Base-by-base conservation (phyloP, 2,888 invertebrate genomes). In the Cryptocephalus moraei region DNA sequence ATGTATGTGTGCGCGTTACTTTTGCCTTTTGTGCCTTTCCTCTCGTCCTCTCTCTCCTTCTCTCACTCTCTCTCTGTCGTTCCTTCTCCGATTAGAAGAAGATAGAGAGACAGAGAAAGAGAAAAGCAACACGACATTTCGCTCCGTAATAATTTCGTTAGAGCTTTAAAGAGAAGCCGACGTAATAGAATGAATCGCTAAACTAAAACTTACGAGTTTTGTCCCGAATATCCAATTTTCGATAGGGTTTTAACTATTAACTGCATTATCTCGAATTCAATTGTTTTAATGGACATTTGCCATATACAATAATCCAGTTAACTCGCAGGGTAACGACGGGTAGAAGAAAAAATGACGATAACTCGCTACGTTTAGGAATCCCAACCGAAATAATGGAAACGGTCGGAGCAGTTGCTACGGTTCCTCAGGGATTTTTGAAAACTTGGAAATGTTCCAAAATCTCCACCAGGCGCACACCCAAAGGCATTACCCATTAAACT, bases 211-310 rank as follows among this genome's bases (percentile, higher is more conserved):
- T 54, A 49, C n/a, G 48, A 57, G 57, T 58, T 61, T 58, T 57
- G 53, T 56, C 53, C 53, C 55, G 60, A 57, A 60, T 60, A 62
- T 66, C 63, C 64, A 65, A 66, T 66, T 65, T 66, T 62, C 64
- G 61, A 66, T 64, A 63, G 62, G 63, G 64, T 65, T 65, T 65
- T 61, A 64, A 66, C 66, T 65, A 64, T 65, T 65, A 66, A 67
- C 66, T 63, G 58, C 60, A 62, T 66, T 66, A 66, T 56, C 62
- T 60, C 59, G 52, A 61, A 63, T 63, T 61, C 63, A 62, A 64
- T 65, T 65, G 64, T 63, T 61, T 60, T 63, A 63, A 65, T 65
- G 65, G 65, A 65, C 64, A 59, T 58, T 56, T 56, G 49, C 53
- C 56, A 59, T 54, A 56, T 52, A 56, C 52, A 51, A 54, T 57